phyloP scores from a whole-genome alignment of 2,113 vertebrate genomes.

The Catharus fuscescens region DNA sequence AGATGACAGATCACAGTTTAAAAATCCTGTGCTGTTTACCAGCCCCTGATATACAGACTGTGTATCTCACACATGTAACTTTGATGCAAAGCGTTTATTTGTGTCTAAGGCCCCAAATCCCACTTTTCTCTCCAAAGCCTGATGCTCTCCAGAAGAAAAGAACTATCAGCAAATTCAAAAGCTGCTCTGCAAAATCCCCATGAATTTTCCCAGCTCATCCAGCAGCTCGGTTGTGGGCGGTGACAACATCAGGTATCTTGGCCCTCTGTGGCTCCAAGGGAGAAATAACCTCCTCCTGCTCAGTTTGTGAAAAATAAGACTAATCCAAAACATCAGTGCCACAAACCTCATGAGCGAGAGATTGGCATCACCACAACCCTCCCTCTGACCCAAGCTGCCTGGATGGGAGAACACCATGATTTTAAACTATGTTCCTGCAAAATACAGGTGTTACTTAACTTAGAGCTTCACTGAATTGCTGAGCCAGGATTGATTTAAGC shows the following conservation, averaged over 20 bases:
- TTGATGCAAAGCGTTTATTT: neutral
- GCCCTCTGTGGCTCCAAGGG: fast-evolving
- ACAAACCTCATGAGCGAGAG: neutral
- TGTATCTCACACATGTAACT: neutral
- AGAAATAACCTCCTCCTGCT: neutral
- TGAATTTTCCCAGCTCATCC: neutral
- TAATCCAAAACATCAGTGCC: neutral
- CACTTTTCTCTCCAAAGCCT: neutral
- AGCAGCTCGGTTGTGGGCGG: neutral
- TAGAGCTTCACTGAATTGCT: neutral
- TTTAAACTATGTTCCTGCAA: neutral
- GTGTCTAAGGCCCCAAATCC: neutral
- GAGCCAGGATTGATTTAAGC: neutral
- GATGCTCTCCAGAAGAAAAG: neutral
- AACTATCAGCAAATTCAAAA: neutral
- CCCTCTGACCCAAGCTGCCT: neutral
- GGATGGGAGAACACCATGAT: neutral
- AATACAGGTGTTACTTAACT: neutral
- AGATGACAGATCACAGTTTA: neutral
- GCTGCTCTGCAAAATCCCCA: neutral
- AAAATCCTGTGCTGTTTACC: neutral
- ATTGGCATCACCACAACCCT: fast-evolving
- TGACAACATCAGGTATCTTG: neutral
- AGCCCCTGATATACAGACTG: neutral
- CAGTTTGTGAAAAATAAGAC: neutral